Evolutionary conservation across 2,113 vertebrate species (phyloP), one percentile per base, ranked within the genome.

Genomic region (Arothron firmamentum): DNA sequence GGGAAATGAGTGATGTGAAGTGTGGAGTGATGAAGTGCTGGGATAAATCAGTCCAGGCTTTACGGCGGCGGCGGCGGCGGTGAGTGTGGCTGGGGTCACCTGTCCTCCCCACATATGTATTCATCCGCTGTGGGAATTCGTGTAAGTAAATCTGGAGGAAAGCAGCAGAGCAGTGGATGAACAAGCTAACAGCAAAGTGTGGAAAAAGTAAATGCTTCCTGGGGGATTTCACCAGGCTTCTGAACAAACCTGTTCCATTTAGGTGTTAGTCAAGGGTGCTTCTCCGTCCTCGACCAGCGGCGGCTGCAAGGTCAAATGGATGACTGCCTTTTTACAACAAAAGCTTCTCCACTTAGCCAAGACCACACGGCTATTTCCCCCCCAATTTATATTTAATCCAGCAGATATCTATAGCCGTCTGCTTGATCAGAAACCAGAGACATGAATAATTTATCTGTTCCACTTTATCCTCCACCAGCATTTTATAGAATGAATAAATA

Each of bases 61-160:
- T n/a, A n/a, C n/a, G n/a, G n/a, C n/a, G n/a, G n/a, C n/a, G n/a
- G n/a, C n/a, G n/a, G n/a, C n/a, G n/a, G n/a, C n/a, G 80, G 79
- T 80, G 65, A 68, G 67, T 70, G 75, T 59, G 19, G 76, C 60
- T 54, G 47, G 46, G 48, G 28, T 49, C 21, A 18, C 16, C 70
- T 55, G 50, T 83, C 72, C 73, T 72, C 57, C 58, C 55, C 59
- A 68, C 38, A 67, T 72, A 43, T 56, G 69, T 34, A 82, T 86
- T 78, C 75, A 87, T 87, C 82, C 88, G 64, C 59, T 2, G 13
- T 62, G 63, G 72, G 81, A 76, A 83, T 77, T 59, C 70, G 67
- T 68, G 45, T 65, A 52, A 31, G 5, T 16, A n/a, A 46, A 28
- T 46, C 60, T 63, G 31, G 31, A 38, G 34, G 47, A 2, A 5